These are phyloP conservation scores for Hemiscyllium ocellatum DNA, from an alignment of 2,113 vertebrate genomes.

Conservation along the genomic window DNA sequence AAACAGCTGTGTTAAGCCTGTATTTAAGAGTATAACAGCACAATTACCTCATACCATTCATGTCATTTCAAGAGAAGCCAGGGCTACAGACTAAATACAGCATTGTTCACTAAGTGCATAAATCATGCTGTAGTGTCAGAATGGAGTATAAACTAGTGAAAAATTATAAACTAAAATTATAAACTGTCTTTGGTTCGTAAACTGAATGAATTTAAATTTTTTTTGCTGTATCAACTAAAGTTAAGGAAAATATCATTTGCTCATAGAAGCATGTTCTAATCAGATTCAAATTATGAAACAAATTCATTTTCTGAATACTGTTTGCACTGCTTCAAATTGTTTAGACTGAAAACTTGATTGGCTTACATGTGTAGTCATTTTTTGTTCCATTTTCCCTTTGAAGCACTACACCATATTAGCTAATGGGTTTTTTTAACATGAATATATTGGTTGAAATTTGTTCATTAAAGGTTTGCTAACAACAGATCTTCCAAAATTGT, in stretches of 20 bases:
- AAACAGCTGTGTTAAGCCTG: not conserved
- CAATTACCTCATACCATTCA: not conserved
- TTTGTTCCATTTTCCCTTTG: not conserved
- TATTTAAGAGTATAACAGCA: not conserved
- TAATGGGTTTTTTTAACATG: not conserved
- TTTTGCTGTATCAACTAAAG: not conserved
- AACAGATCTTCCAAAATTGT: not conserved
- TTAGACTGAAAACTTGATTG: not conserved
- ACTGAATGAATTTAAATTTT: not conserved
- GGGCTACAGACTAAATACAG: not conserved
- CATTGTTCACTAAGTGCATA: constrained; percentile 7
- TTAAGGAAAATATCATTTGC: not conserved
- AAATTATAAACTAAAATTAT: constrained; percentile 3
- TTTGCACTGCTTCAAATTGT: not conserved
- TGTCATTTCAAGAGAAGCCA: not conserved
- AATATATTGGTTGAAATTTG: not conserved
- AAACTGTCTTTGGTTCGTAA: not conserved
- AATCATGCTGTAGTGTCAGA: not conserved
- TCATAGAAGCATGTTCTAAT: not conserved
- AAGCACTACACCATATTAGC: not conserved
- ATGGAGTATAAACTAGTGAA: not conserved
- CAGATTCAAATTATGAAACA: not conserved
- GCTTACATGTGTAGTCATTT: not conserved
- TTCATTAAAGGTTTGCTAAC: not conserved
- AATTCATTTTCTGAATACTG: not conserved